These are phyloP conservation scores for Anastrepha obliqua DNA, from an alignment of 1,140 invertebrate species.

Conservation along the genomic window DNA sequence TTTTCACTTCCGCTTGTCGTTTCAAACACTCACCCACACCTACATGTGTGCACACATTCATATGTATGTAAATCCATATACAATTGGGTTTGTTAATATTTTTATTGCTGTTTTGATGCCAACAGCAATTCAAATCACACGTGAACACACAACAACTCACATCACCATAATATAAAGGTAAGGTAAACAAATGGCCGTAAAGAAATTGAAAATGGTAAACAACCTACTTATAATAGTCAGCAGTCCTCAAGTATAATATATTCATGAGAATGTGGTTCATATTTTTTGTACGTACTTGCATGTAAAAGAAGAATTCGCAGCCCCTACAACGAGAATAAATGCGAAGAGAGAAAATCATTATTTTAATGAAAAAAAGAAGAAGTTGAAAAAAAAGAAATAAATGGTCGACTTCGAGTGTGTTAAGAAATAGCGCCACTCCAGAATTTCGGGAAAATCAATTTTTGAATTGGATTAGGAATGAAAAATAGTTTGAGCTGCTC, in stretches of 20 bases:
- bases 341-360: neutral
- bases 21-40: neutral
- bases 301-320: neutral
- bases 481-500: too few relatives aligned
- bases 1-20: neutral
- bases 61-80: neutral
- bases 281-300: neutral
- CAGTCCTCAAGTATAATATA: conserved; percentile 14
- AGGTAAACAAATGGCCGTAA: conserved; percentile 30
- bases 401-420: too few relatives aligned
- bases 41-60: neutral
- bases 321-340: neutral
- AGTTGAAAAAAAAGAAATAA: neutral
- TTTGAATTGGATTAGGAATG: too few relatives aligned
- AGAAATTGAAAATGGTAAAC: conserved; percentile 45
- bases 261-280: neutral
- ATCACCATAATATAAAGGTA: conserved; percentile 32
- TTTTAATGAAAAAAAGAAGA: conserved; percentile 19
- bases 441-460: too few relatives aligned
- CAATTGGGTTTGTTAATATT: conserved; percentile 23
- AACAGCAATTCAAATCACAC: conserved; percentile 47
- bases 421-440: too few relatives aligned
- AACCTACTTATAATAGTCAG: conserved; percentile 39
- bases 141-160: neutral
- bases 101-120: conserved; percentile 47